Evolutionary conservation across 2,797 vertebrate species (phyloP).

Genomic region (Erethizon dorsatum): DNA sequence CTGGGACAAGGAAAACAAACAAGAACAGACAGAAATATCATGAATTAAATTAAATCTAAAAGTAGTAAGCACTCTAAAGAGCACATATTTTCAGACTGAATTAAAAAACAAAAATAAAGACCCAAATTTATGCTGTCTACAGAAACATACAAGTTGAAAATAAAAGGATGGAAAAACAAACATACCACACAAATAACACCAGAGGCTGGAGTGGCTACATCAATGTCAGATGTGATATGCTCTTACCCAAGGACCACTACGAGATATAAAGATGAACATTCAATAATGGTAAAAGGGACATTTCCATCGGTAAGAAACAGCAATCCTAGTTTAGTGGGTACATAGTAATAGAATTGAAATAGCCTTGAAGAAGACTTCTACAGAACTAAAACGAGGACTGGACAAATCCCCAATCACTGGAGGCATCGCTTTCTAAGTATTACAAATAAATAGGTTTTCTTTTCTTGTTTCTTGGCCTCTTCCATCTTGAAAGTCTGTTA

Average conservation of each 20-base stretch:
- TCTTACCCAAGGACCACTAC: neutral
- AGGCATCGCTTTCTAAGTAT: neutral
- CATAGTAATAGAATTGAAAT: neutral
- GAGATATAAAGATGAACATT: neutral
- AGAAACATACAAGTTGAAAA: neutral
- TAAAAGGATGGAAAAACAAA: neutral
- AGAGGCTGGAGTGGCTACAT: neutral
- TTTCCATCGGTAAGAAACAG: neutral
- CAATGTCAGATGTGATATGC: neutral
- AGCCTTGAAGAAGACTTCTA: neutral
- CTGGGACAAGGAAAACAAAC: neutral
- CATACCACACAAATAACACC: neutral
- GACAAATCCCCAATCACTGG: neutral
- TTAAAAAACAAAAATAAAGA: neutral
- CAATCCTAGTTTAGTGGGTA: neutral
- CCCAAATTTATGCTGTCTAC: neutral
- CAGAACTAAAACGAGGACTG: neutral
- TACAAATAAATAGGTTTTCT: neutral
- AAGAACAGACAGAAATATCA: neutral
- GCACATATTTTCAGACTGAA: neutral
- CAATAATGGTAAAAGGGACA: neutral
- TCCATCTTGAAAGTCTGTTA: neutral
- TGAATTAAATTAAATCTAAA: slow-evolving; percentile 7
- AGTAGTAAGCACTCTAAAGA: neutral
- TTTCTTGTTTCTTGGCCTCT: neutral